Percentiles rank a stretch among this genome's conserved stretches.
Evolutionary conservation across 1,140 invertebrate species (phyloP).

Genomic region (Brachionus koreanus): DNA sequence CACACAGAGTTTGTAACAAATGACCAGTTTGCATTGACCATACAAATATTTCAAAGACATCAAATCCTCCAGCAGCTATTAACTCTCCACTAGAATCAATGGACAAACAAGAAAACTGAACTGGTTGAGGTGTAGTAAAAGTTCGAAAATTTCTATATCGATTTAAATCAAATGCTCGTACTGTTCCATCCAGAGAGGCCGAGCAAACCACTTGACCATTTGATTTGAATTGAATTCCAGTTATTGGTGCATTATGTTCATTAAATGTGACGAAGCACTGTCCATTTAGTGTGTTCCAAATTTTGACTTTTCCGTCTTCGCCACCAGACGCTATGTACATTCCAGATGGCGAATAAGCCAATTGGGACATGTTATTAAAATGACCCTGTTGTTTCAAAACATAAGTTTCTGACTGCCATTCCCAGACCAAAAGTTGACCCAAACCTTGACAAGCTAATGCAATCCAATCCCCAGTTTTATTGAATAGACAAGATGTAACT

Average conservation of each 20-base stretch:
- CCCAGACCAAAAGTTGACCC: constrained; percentile 91
- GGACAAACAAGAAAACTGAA: constrained; percentile 86
- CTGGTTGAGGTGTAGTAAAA: constrained; percentile 78
- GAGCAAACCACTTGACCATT: constrained; percentile 87
- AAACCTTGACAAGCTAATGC: constrained; percentile 72
- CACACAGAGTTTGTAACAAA: constrained; percentile 72
- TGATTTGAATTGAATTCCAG: constrained; percentile 71
- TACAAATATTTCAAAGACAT: constrained; percentile 87
- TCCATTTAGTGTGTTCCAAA: constrained; percentile 83
- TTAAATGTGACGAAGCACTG: constrained; percentile 92
- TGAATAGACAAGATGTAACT: constrained; percentile 76
- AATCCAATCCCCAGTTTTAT: constrained; percentile 87
- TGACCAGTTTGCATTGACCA: constrained; percentile 89
- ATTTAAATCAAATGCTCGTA: constrained; percentile 81
- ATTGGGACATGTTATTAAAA: constrained; percentile 72
- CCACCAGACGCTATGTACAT: constrained; percentile 84
- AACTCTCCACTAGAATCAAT: constrained; percentile 83
- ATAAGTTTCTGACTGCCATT: constrained; percentile 98
- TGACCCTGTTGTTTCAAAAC: constrained; percentile 95
- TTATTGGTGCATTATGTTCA: constrained; percentile 78
- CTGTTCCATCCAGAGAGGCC: constrained; percentile 86
- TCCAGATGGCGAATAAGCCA: constrained; percentile 85
- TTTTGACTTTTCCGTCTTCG: constrained; percentile 86
- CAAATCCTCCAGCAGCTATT: constrained; percentile 83
- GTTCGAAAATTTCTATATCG: constrained; percentile 93